A percentile compares a stretch with the other conserved stretches of the same genome.
Evolutionary conservation across 2,113 vertebrate genomes (phyloP).

Genomic region (Sander lucioperca): DNA sequence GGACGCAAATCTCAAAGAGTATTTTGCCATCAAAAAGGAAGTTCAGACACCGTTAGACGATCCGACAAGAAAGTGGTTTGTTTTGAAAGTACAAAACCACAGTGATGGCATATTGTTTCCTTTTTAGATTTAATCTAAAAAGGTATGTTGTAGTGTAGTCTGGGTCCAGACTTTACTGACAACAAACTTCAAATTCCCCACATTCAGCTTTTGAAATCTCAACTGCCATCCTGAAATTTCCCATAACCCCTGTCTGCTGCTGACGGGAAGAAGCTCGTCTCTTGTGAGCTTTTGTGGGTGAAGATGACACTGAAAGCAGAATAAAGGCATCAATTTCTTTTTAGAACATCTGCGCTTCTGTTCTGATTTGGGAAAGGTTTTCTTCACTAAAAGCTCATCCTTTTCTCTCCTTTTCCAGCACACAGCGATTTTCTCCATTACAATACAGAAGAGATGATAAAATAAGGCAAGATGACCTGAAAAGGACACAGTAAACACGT

Average conservation of each 20-base stretch:
- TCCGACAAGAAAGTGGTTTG: not conserved
- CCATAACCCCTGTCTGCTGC: not conserved
- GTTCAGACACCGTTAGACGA: not conserved
- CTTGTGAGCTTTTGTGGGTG: constrained; percentile 18
- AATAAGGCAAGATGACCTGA: constrained; percentile 46
- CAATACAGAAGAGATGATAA: constrained; percentile 11
- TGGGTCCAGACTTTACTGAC: not conserved
- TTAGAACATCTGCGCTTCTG: not conserved
- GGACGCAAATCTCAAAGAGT: not conserved
- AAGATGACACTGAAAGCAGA: constrained; percentile 39
- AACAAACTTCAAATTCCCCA: constrained; percentile 8
- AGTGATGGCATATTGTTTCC: not conserved
- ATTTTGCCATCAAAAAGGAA: not conserved
- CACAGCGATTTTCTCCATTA: constrained; percentile 16
- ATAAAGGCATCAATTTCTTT: constrained; percentile 16
- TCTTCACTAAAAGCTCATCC: constrained; percentile 20
- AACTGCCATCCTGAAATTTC: constrained; percentile 4
- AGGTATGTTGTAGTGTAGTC: not conserved
- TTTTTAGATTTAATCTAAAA: not conserved
- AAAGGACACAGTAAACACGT: constrained; percentile 20
- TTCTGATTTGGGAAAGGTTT: constrained; percentile 4
- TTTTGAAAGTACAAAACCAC: not conserved
- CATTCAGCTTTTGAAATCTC: constrained; percentile 14
- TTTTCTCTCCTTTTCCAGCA: constrained; percentile 31
- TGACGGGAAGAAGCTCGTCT: constrained; percentile 6